These are phyloP conservation scores for Hymenochirus boettgeri DNA, from an alignment of 2,113 vertebrate species.

Conservation along the genomic window DNA sequence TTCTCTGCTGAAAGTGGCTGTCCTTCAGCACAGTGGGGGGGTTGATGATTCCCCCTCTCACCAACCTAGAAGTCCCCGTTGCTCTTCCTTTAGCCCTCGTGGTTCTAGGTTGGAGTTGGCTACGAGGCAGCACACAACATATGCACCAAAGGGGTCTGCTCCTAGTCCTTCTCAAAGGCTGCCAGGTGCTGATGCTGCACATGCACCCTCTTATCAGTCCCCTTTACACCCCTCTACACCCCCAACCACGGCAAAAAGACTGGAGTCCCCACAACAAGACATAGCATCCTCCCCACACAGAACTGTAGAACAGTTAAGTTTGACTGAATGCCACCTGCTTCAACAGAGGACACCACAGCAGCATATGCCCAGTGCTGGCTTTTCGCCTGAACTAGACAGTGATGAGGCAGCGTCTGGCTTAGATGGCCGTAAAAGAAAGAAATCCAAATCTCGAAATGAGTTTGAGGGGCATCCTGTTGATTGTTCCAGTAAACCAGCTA, in stretches of 20 bases:
- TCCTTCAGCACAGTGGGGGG: constrained; percentile 71
- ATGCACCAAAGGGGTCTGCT: constrained; percentile 68
- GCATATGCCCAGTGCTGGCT: constrained; percentile 51
- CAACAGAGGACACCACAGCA: constrained; percentile 56
- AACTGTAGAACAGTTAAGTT: constrained; percentile 53
- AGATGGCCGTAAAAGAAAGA: constrained; percentile 78
- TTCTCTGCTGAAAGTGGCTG: constrained; percentile 67
- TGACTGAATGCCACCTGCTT: constrained; percentile 59
- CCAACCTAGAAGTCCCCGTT: constrained; percentile 66
- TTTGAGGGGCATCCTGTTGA: constrained; percentile 68
- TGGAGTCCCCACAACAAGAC: constrained; percentile 55
- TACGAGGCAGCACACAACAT: constrained; percentile 68
- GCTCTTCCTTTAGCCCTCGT: constrained; percentile 69
- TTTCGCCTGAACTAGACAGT: constrained; percentile 66
- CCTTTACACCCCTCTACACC: constrained; percentile 62
- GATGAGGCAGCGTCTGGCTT: constrained; percentile 63
- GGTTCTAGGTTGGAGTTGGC: constrained; percentile 64
- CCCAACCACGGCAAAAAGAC: constrained; percentile 59
- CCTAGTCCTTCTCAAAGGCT: constrained; percentile 74
- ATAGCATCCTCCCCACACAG: constrained; percentile 64
- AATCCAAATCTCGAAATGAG: constrained; percentile 74
- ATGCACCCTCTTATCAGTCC: constrained; percentile 63
- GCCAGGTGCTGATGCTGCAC: constrained; percentile 59
- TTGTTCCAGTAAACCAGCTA: constrained; percentile 71
- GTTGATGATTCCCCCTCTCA: constrained; percentile 62